Conservation (phyloP, 2,888 invertebrate genomes). For the Pardosa pseudoannulata region DNA sequence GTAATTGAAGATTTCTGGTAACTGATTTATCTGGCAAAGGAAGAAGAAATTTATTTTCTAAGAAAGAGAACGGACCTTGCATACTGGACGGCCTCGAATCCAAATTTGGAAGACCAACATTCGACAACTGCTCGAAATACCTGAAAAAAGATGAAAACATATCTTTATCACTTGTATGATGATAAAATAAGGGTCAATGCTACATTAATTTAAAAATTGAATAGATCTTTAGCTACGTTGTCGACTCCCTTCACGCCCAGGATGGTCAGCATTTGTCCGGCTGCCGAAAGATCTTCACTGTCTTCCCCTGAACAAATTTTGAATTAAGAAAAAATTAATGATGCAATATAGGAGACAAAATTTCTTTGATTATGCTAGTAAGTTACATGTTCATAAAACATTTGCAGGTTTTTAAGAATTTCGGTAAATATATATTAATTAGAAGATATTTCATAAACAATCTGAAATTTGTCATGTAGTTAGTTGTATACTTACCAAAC, state of each 20-base stretch:
- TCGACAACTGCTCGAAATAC: conserved; percentile 35
- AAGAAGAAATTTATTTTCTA: too few relatives aligned
- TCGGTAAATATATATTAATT: too few relatives aligned
- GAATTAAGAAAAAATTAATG: too few relatives aligned
- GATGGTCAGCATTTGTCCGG: conserved; percentile 64
- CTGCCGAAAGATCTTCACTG: conserved; percentile 63
- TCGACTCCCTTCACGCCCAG: conserved; percentile 55
- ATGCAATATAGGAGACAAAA: too few relatives aligned
- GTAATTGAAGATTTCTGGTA: too few relatives aligned
- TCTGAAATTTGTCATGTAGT: too few relatives aligned
- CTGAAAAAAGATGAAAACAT: conserved; percentile 15
- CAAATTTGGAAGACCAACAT: conserved; percentile 64
- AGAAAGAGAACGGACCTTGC: too few relatives aligned
- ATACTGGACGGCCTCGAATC: conserved; percentile 62
- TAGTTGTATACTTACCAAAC: conserved; percentile 31
- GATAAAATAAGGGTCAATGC: neutral
- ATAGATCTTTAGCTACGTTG: conserved; percentile 18
- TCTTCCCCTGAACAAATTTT: conserved; percentile 55
- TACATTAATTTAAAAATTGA: neutral
- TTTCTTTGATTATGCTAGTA: too few relatives aligned
- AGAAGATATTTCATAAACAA: too few relatives aligned
- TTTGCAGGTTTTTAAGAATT: too few relatives aligned
- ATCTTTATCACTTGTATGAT: neutral
- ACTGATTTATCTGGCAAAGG: too few relatives aligned
- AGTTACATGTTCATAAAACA: too few relatives aligned